Evolutionary conservation across 37 sponge, comb jelly and placozoan genomes (phyloP).

Genomic region (Ephydatia muelleri): DNA sequence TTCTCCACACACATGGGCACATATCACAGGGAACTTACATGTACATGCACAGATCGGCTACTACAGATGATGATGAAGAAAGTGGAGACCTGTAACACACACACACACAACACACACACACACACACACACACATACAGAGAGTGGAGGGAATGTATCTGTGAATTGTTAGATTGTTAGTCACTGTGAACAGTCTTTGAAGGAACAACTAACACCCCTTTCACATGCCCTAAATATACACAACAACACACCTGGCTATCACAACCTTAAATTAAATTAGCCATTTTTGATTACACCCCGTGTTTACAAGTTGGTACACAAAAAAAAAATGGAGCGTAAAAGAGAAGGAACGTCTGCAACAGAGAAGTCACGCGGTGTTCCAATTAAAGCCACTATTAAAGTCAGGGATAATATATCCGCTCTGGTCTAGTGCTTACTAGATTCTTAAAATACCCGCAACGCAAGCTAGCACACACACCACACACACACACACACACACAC

Average conservation of each 20-base stretch:
- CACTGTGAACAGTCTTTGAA: neutral
- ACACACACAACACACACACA: conserved; percentile 16
- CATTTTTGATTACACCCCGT: no score
- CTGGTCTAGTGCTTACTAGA: no score
- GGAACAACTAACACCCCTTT: neutral
- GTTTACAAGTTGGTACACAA: no score
- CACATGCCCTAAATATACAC: neutral
- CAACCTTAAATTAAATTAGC: no score
- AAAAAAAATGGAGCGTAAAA: no score
- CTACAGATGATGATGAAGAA: neutral
- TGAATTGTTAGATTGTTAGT: neutral
- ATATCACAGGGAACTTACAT: neutral
- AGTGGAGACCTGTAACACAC: neutral
- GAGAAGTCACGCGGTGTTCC: no score
- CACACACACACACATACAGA: neutral
- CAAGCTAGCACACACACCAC: neutral
- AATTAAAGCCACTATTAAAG: no score
- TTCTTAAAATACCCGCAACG: no score
- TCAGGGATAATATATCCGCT: no score
- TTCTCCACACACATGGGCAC: neutral
- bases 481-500: neutral
- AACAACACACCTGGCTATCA: no score
- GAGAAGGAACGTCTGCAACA: no score
- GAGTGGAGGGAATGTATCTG: neutral
- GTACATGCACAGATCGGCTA: neutral